A percentile compares a stretch with the other conserved stretches of the same genome.
Conservation (phyloP, 2,797 vertebrate species). For the Syncerus caffer region DNA sequence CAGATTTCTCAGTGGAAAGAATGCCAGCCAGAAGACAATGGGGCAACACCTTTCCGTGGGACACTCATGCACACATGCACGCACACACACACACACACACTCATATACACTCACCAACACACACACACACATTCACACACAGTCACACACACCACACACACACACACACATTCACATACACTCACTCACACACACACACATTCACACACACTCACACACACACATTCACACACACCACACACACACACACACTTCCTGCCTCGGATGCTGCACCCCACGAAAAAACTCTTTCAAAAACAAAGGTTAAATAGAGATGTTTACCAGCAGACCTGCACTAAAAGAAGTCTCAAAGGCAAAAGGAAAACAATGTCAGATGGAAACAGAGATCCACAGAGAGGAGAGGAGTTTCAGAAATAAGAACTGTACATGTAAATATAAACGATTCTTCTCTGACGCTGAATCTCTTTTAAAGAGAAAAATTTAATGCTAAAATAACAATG, state of each 20-base stretch:
- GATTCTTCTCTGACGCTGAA: background rate
- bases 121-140: rapidly evolving
- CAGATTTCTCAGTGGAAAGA: background rate
- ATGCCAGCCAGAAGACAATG: background rate
- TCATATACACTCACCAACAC: rapidly evolving
- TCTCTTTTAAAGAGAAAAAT: background rate
- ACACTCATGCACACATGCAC: background rate
- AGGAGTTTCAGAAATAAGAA: background rate
- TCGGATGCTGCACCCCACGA: background rate
- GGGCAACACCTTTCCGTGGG: background rate
- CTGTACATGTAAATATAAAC: rapidly evolving
- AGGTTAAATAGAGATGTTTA: too few species aligned
- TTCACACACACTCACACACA: background rate
- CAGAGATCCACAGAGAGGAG: background rate
- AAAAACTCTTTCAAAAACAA: background rate
- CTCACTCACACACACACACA: too few species aligned
- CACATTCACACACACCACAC: background rate
- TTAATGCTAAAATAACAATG: background rate
- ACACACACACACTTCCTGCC: too few species aligned
- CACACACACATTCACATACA: too few species aligned
- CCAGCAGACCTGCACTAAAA: background rate
- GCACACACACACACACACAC: rapidly evolving
- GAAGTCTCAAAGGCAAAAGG: background rate
- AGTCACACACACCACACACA: rapidly evolving
- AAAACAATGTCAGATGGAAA: background rate